Conservation (phyloP, 1,140 invertebrate species). For the Drosophila repletoides region DNA sequence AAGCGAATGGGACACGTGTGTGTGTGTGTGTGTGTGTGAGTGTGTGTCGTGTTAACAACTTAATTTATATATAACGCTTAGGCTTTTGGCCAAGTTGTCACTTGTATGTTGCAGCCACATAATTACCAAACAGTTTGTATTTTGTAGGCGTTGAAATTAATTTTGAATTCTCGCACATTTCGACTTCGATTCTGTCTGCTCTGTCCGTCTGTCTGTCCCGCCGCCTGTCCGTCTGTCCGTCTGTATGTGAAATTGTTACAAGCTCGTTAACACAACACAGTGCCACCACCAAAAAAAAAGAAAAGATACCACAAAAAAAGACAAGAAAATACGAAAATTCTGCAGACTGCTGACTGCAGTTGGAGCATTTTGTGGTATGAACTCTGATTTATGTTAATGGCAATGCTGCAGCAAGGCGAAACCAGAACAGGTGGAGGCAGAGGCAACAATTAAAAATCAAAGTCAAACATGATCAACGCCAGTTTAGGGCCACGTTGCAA, state of each 20-base stretch:
- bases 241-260: constrained; percentile 76
- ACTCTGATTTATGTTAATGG: constrained; percentile 81
- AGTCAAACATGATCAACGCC: constrained; percentile 81
- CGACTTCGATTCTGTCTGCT: constrained; percentile 27
- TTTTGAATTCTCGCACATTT: constrained; percentile 77
- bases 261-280: constrained; percentile 77
- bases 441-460: constrained; percentile 78
- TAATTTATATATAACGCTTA: too few relatives aligned
- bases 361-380: constrained; percentile 54
- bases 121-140: constrained; percentile 55
- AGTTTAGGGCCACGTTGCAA: constrained; percentile 76
- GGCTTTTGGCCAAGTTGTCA: constrained; percentile 49
- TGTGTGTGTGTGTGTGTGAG: constrained; percentile 2
- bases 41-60: background rate
- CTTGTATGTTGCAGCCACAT: constrained; percentile 30
- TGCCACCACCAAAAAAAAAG: constrained; percentile 60
- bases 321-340: constrained; percentile 26
- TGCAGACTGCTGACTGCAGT: constrained; percentile 14
- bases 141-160: constrained; percentile 79
- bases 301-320: too few relatives aligned
- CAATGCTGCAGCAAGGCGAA: constrained; percentile 41
- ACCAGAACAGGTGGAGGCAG: constrained; percentile 47
- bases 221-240: constrained; percentile 21
- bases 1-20: constrained; percentile 16
- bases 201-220: constrained; percentile 17